Evolutionary conservation across 2,888 invertebrate genomes (phyloP).

Genomic region (Hirtodrosophila trivittata): DNA sequence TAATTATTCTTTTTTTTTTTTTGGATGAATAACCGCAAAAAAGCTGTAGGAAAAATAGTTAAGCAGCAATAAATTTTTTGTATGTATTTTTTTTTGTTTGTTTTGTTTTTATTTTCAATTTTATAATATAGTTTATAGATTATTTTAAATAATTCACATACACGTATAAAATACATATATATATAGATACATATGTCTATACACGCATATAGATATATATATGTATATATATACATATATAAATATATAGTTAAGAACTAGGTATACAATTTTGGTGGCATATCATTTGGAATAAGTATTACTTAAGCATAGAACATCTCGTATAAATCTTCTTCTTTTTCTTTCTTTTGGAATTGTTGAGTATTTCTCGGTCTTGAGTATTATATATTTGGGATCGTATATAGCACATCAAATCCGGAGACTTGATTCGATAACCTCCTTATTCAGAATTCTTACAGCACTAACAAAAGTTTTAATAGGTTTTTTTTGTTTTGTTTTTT

Average conservation of each 20-base stretch:
- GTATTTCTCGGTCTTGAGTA: slow-evolving; percentile 39
- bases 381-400: slow-evolving; percentile 26
- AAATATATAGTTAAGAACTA: slow-evolving; percentile 51
- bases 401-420: slow-evolving; percentile 40
- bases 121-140: slow-evolving; percentile 52
- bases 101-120: slow-evolving; percentile 63
- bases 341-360: slow-evolving; percentile 43
- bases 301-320: slow-evolving; percentile 42
- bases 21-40: too few species aligned
- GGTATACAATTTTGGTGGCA: slow-evolving; percentile 69
- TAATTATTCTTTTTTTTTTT: too few species aligned
- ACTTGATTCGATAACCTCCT: too few species aligned
- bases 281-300: slow-evolving; percentile 74
- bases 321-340: slow-evolving; percentile 8
- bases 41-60: slow-evolving; percentile 39
- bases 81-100: slow-evolving; percentile 34
- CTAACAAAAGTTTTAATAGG: slow-evolving; percentile 59
- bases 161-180: slow-evolving; percentile 30
- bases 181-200: slow-evolving; percentile 29
- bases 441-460: slow-evolving; percentile 55
- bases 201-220: too few species aligned
- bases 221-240: slow-evolving; percentile 19
- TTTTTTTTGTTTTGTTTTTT: slow-evolving; percentile 9
- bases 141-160: slow-evolving; percentile 57
- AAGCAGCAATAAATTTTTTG: slow-evolving; percentile 39